Base-by-base conservation (phyloP, 2,888 invertebrate genomes). In the Heliothis peltigera region DNA sequence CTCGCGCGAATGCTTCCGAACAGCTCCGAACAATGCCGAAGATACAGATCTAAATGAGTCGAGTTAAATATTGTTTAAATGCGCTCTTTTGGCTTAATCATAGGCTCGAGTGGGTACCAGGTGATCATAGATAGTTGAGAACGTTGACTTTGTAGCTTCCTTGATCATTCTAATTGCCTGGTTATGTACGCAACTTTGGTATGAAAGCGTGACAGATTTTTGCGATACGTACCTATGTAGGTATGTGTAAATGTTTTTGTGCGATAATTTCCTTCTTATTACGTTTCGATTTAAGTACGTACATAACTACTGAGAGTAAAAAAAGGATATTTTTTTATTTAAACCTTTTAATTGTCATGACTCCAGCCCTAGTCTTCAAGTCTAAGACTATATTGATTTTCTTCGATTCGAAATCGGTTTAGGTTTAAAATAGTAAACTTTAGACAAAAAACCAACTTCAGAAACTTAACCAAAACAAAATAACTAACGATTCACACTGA, bases 41-140 rank as follows among this genome's bases (percentile, higher is more conserved):
- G 81, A 80, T 80, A 78, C 42, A 46, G 18, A 80, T 80, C 80
- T 80, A 75, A 80, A 80, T 80, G 80, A 80, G 81, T 59, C 59
- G 77, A 77, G 70, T 80, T 80, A 80, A 80, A 80, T 80, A 80
- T 80, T 80, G 80, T 80, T 80, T 79, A 80, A 80, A 80, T 79
- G 80, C 80, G 75, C 80, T 66, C 80, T 80, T 81, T 79, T 74
- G 81, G 81, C 80, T 81, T 81, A 80, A 80, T 80, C 80, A 79
- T 80, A 79, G 81, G 79, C 79, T 80, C 79, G 74, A 74, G 52
- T 81, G 78, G 75, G 67, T 64, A 67, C 58, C 59, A 75, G 66
- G 76, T 61, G 80, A 80, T 80, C 78, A 35, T 54, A 79, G 81
- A 80, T 80, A 80, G 59, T 68, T 69, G 68, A 53, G 72, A 60